Conservation (phyloP, 2,797 vertebrate species). For the Myotis vivesi region DNA sequence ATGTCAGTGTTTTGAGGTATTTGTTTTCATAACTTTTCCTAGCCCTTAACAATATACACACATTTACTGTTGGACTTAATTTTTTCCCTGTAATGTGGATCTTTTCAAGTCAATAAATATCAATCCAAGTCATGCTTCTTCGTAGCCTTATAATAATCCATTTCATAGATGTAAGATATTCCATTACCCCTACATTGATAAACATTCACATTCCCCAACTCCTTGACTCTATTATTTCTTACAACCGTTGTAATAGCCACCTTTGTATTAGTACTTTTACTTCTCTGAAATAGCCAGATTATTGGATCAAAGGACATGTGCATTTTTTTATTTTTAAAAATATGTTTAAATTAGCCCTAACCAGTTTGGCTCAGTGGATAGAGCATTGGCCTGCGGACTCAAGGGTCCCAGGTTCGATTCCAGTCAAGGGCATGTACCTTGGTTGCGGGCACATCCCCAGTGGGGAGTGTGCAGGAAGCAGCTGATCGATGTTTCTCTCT, state of each 20-base stretch:
- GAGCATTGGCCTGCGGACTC: too few species aligned
- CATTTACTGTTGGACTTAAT: neutral
- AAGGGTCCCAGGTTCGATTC: too few species aligned
- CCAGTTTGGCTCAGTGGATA: too few species aligned
- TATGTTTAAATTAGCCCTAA: neutral
- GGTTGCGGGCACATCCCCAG: too few species aligned
- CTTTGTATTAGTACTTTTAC: neutral
- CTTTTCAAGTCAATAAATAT: constrained; percentile 7
- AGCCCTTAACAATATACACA: neutral
- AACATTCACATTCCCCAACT: neutral
- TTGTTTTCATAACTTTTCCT: constrained; percentile 18
- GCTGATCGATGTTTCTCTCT: too few species aligned
- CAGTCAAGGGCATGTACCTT: too few species aligned
- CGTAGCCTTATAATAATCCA: neutral
- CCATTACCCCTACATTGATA: neutral
- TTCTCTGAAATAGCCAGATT: neutral
- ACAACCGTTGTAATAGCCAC: neutral
- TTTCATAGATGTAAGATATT: neutral
- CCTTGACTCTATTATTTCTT: neutral
- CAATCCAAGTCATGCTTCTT: constrained; percentile 30
- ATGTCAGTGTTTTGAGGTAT: constrained; percentile 1
- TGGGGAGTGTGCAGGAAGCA: too few species aligned
- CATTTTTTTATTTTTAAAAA: constrained; percentile 25
- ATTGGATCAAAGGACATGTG: neutral
- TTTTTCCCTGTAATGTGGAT: neutral